Evolutionary conservation across 2,888 invertebrate genomes (phyloP), one percentile per base, ranked within the genome.

Genomic region (Coecobrya sp.): DNA sequence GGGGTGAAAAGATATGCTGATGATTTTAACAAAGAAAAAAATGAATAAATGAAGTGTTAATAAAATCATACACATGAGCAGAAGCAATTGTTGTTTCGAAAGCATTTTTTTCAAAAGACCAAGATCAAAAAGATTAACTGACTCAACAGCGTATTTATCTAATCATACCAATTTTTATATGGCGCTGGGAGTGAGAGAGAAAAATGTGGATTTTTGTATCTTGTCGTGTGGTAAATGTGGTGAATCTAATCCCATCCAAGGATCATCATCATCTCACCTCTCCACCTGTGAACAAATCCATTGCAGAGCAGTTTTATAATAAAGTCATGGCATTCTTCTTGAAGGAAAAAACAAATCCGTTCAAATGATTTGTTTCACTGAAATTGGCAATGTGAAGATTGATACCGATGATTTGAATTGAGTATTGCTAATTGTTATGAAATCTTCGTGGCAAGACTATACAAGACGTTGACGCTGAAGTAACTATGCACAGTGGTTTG

Each of bases 151-250:
- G 10, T 10, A 13, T 49, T 49, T 11, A 10, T 11, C 13, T 13
- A 49, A 1, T 49, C 49, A 3, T 13, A 49, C 10, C 7, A 55
- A n/a, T 55, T 55, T 52, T n/a, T 55, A n/a, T 16, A 55, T 55
- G 55, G 55, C 55, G n/a, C n/a, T 62, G 62, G 19, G 62, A 62
- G 25, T 52, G 52, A 3, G 52, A n/a, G n/a, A n/a, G n/a, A n/a
- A n/a, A n/a, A n/a, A n/a, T n/a, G n/a, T n/a, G 42, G 4, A 42
- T 42, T 42, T 49, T 7, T 62, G 76, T 16, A 52, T 8, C 19
- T n/a, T 76, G 22, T 52, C 79, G 52, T 55, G 79, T 79, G 79
- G 79, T 79, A 52, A 79, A 79, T 79, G 79, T 79, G 79, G 52
- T 79, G 79, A 79, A 27, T 79, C 79, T 49, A 79, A 79, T 79